Base-by-base conservation (phyloP, 1,140 invertebrate genomes). In the Choristoneura fumiferana region DNA sequence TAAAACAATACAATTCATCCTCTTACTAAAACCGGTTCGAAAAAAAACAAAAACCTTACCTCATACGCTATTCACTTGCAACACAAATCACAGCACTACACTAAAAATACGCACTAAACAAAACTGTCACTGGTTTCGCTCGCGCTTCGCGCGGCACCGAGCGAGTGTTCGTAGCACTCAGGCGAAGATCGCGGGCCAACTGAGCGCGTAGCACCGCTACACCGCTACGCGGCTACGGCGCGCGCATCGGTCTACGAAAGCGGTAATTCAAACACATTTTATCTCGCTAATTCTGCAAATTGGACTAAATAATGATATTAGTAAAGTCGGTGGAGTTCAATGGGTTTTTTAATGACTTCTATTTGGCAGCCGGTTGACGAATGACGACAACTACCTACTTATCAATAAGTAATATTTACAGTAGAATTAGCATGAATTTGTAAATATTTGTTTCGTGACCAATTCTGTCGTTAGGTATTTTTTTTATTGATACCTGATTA, bases 291-390 rank as follows among this genome's bases (percentile, higher is more conserved):
- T 84, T 84, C 77, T 73, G 73, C 69, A 85, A 82, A 87, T 86
- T 87, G 80, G 76, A 85, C 79, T 84, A 81, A 85, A 85, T 87
- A 84, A 87, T 78, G 75, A 82, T 74, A 73, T 84, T 84, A 76
- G 58, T 29, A 29, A 29, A 29, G 22, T 29, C 22, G 22, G 10
- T 10, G 14, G 40, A 55, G 62, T 57, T 74, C 63, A 66, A 69
- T 68, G 58, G 60, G 53, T 55, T 61, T 62, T 54, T 62, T 71
- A 67, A 67, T 65, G 66, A 63, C 65, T 59, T 67, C 61, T 65
- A 54, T 52, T 14, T 62, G 60, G 65, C 65, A 65, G n/a, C n/a
- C n/a, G n/a, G n/a, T n/a, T n/a, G n/a, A 29, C 22, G 6, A 29
- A 3, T 29, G 22, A 29, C 22, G 2, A 6, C 2, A 29, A 29